Percentiles rank a stretch among this genome's conserved stretches.
Conservation (phyloP, 2,888 invertebrate genomes). For the Oxytorus armatus region DNA sequence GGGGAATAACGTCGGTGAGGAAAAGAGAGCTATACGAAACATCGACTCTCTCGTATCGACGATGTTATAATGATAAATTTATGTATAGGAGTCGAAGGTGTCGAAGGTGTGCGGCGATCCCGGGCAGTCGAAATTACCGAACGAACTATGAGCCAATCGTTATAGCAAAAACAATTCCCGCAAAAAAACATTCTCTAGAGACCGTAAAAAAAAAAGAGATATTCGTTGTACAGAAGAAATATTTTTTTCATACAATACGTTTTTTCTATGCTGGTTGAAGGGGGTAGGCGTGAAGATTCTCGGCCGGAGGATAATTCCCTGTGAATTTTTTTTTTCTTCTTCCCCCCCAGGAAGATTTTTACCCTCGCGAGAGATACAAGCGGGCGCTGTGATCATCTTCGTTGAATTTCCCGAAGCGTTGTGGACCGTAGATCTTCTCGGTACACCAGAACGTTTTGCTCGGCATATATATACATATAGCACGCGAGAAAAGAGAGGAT, state of each 20-base stretch:
- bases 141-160: conserved; percentile 28
- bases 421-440: conserved; percentile 57
- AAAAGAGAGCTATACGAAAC: conserved; percentile 29
- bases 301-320: conserved; percentile 53
- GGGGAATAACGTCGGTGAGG: conserved; percentile 18
- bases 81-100: conserved; percentile 24
- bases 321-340: conserved; percentile 18
- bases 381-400: not conserved
- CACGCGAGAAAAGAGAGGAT: conserved; percentile 59
- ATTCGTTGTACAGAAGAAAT: too few species aligned
- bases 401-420: conserved; percentile 1
- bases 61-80: not conserved
- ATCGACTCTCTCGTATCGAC: conserved; percentile 19
- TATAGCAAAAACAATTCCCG: conserved; percentile 35
- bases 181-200: not conserved
- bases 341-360: not conserved
- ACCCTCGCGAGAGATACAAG: not conserved
- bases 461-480: conserved; percentile 6
- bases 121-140: not conserved
- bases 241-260: too few species aligned
- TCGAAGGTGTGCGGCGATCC: conserved; percentile 29
- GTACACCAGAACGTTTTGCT: conserved; percentile 3
- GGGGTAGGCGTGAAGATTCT: conserved; percentile 55
- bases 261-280: too few species aligned
- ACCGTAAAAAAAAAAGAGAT: too few species aligned